Base-by-base conservation (phyloP, 2,113 vertebrate species). In the Equus przewalskii region DNA sequence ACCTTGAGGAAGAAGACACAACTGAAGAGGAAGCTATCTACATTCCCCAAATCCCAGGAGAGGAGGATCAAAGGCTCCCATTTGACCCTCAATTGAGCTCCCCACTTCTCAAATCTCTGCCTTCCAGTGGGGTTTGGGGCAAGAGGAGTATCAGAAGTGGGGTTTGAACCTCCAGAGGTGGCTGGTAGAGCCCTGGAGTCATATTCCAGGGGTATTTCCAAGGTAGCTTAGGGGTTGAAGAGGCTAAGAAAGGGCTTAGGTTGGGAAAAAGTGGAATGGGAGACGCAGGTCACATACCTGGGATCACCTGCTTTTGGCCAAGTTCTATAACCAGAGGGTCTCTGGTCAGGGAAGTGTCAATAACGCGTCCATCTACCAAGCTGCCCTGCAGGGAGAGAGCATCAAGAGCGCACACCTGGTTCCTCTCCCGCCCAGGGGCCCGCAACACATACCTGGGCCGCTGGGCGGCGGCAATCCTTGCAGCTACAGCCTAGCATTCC, bases 271-370 rank as follows among this genome's bases (percentile, higher is more conserved):
- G 51, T 5, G 33, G 36, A 44, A 44, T 10, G 54, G 88, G 73
- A 79, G 89, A 18, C 12, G 6, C 26, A 12, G 93, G 15, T 21
- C 44, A 22, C 97, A 89, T 98, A 99, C 99, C 99, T 4, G 99
- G 98, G 76, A 99, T 99, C 82, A 99, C 99, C 30, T 99, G 99
- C 96, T 98, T 99, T 98, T 99, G 99, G 78, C 99, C 99, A 98
- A 99, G 98, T 98, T 99, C 99, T 44, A 99, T 99, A 89, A 99
- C 98, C 86, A 99, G 98, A 11, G 99, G 99, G 80, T 99, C 99
- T 93, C 99, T 97, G 79, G 99, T 99, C 72, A 99, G 98, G 0
- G 99, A 99, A 24, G 99, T 99, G 98, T 99, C 99, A 11, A 99
- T 99, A 96, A 99, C 98, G 5, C 99, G 99, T 2, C 99, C 99